Base-by-base conservation (phyloP, 2,113 vertebrate species). In the Myiagra hebetior region DNA sequence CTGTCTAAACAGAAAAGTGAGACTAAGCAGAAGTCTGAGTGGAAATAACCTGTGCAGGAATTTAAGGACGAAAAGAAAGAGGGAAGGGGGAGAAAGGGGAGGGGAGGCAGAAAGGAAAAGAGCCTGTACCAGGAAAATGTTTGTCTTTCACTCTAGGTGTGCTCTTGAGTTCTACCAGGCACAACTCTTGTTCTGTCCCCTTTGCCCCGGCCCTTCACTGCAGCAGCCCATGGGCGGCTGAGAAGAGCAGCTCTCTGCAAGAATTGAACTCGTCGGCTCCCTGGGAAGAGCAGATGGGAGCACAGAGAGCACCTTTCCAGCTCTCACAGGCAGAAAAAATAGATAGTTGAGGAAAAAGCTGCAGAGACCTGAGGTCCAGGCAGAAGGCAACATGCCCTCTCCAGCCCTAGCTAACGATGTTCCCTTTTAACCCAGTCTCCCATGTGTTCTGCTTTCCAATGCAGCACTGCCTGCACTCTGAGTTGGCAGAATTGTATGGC, bases 381-480 rank as follows among this genome's bases (percentile, higher is more conserved):
- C 22, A 55, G 57, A 65, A 83, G 39, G 57, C 31, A 62, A 35
- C 0, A 2, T 2, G 1, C 18, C 8, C 0, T 2, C 12, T 78
- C 13, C 47, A 60, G n/a, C 20, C 33, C 24, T 27, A 57, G 18
- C 4, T 57, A 55, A 67, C 0, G 0, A 19, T 0, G 0, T 30
- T 78, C 18, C 27, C 22, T 70, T 75, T 75, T 83, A 86, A 78
- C 9, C 7, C 13, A 60, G 15, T 13, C 15, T 85, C 37, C 23
- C 9, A 4, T 8, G 13, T 42, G 15, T 65, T 89, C 57, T 59
- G 30, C 33, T 80, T 76, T 70, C 59, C 70, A 62, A 0, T 46
- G 44, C 15, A 65, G 22, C 19, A 18, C n/a, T 59, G 20, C 46
- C 44, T 85, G 31, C 49, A 42, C 27, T 60, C 55, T 2, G 2